These are phyloP conservation scores for Cephus runcator DNA, from an alignment of 2,888 invertebrate species.

Conservation along the genomic window DNA sequence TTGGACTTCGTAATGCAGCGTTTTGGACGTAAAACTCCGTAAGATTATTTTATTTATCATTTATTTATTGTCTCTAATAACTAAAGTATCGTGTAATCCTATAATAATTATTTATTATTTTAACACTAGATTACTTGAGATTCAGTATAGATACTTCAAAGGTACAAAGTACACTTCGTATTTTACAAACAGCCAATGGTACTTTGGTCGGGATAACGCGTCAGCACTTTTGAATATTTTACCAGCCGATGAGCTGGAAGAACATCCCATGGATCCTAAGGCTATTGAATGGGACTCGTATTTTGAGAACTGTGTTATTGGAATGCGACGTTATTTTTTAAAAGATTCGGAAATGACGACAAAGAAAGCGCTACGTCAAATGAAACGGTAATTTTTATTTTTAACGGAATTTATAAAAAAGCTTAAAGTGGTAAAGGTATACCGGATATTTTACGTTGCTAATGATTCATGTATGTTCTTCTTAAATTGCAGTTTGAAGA, in stretches of 20 bases:
- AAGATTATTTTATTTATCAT: not conserved
- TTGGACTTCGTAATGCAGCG: conserved; percentile 23
- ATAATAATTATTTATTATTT: not conserved
- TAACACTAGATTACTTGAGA: conserved; percentile 64
- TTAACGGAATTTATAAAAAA: not conserved
- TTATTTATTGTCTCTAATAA: not conserved
- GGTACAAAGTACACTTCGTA: conserved; percentile 66
- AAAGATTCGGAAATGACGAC: conserved; percentile 62
- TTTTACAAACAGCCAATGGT: conserved; percentile 69
- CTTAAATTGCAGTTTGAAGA: conserved; percentile 32
- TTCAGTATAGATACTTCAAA: conserved; percentile 66
- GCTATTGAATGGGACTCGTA: conserved; percentile 68
- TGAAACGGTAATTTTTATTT: conserved; percentile 31
- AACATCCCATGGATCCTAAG: conserved; percentile 66
- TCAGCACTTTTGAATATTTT: conserved; percentile 52
- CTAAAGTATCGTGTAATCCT: not conserved
- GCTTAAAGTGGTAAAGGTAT: not conserved
- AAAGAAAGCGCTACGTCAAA: conserved; percentile 26
- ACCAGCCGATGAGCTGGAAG: conserved; percentile 48
- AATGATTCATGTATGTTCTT: not conserved
- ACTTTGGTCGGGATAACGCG: conserved; percentile 57
- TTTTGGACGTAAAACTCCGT: conserved; percentile 1
- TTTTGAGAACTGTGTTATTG: conserved; percentile 68
- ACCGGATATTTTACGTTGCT: not conserved
- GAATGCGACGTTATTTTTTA: conserved; percentile 66